phyloP scores from a whole-genome alignment of 2,888 invertebrate genomes.

The Lepetodrilus schrolli region DNA sequence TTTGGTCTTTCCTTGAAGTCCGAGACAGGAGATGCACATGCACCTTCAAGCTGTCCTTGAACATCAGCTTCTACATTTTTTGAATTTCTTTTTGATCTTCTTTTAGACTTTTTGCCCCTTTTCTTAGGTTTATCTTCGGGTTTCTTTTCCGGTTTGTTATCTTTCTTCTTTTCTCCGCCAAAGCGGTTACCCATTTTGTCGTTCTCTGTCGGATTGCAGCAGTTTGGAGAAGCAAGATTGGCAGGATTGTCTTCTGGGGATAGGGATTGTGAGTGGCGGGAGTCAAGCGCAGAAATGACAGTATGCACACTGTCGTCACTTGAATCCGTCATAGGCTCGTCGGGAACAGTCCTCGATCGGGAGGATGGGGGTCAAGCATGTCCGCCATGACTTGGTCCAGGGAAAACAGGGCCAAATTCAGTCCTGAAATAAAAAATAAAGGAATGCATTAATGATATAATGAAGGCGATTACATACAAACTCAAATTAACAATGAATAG shows the following conservation, averaged over 20 bases:
- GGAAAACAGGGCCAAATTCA: conserved; percentile 26
- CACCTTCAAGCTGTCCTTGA: background rate
- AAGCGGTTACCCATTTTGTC: conserved; percentile 14
- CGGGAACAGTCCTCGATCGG: background rate
- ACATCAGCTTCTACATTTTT: background rate
- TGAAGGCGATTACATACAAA: too few relatives aligned
- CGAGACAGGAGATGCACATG: background rate
- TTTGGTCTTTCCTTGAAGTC: background rate
- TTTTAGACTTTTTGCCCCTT: conserved; percentile 20
- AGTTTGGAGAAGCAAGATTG: background rate
- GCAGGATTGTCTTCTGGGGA: background rate
- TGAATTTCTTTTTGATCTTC: background rate
- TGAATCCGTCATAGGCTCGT: conserved; percentile 8
- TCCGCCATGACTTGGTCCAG: background rate
- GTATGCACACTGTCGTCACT: conserved; percentile 24
- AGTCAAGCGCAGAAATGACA: conserved; percentile 26
- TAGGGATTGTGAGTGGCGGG: background rate
- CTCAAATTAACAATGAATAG: too few relatives aligned
- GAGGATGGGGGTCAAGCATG: background rate
- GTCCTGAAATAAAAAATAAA: background rate
- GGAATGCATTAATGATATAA: too few relatives aligned
- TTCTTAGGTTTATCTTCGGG: conserved; percentile 31
- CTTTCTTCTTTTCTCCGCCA: conserved; percentile 21
- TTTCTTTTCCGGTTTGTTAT: conserved; percentile 32
- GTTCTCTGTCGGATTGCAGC: background rate